A percentile compares a stretch with the other conserved stretches of the same genome.
These are phyloP conservation scores for Cantharis rufa DNA, from an alignment of 2,888 invertebrate species.

Conservation along the genomic window DNA sequence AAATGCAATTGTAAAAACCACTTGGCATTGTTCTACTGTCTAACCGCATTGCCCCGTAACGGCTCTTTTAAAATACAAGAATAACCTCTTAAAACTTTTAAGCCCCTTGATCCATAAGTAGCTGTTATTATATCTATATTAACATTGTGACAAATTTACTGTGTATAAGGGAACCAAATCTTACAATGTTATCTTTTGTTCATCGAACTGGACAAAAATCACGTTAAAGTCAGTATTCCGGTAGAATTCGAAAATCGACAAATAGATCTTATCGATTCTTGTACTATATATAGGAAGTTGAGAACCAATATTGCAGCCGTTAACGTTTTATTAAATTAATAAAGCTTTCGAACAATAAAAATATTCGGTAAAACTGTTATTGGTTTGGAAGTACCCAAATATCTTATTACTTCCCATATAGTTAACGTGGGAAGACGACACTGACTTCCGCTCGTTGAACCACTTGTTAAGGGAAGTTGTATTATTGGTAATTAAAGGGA, in stretches of 20 bases:
- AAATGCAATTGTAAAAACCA: slow-evolving; percentile 31
- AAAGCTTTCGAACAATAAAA: not conserved
- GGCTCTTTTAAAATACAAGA: slow-evolving; percentile 31
- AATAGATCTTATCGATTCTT: slow-evolving; percentile 36
- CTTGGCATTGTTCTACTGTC: slow-evolving; percentile 32
- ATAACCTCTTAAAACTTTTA: slow-evolving; percentile 29
- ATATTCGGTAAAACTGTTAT: not conserved
- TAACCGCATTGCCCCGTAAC: slow-evolving; percentile 33
- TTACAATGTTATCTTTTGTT: slow-evolving; percentile 36
- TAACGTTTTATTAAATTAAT: not conserved
- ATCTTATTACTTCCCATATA: slow-evolving; percentile 37
- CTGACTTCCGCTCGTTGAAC: slow-evolving; percentile 48
- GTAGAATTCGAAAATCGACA: slow-evolving; percentile 32
- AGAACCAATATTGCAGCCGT: not conserved
- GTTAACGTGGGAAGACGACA: slow-evolving; percentile 52
- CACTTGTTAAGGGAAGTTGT: slow-evolving; percentile 37
- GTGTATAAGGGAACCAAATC: slow-evolving; percentile 41
- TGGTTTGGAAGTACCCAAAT: slow-evolving; percentile 7
- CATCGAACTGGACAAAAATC: slow-evolving; percentile 26
- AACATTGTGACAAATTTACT: slow-evolving; percentile 44
- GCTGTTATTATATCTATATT: slow-evolving; percentile 42
- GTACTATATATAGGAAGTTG: slow-evolving; percentile 6
- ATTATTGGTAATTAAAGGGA: slow-evolving; percentile 23
- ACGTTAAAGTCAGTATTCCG: slow-evolving; percentile 43
- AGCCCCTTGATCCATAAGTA: slow-evolving; percentile 35